Conservation (phyloP, 2,888 invertebrate genomes). For the Rambutsinella grinnellia region DNA sequence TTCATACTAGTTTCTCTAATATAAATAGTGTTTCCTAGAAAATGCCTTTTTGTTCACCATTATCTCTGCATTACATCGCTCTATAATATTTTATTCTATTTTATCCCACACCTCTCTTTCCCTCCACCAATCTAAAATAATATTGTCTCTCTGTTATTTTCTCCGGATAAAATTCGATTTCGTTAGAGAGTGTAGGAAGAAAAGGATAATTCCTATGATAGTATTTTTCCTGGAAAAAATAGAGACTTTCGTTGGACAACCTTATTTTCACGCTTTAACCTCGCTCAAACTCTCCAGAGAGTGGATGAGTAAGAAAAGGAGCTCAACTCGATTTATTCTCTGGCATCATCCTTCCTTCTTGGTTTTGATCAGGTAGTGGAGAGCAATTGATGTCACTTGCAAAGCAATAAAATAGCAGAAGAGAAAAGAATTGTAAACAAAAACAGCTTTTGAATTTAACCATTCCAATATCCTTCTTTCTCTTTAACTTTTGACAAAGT, state of each 20-base stretch:
- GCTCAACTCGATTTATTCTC: constrained; percentile 65
- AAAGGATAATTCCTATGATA: constrained; percentile 56
- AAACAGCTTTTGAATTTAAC: no score
- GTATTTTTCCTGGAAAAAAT: constrained; percentile 41
- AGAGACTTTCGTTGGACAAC: constrained; percentile 61
- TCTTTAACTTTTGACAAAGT: no score
- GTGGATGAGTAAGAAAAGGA: constrained; percentile 44
- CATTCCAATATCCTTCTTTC: no score
- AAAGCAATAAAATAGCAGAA: no score
- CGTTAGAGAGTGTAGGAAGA: constrained; percentile 19
- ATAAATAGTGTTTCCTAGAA: constrained; percentile 8
- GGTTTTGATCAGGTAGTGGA: no score
- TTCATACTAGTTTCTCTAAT: neutral
- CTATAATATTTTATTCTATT: constrained; percentile 8
- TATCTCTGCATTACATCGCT: constrained; percentile 31
- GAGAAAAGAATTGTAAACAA: no score
- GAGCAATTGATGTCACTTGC: no score
- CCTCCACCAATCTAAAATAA: constrained; percentile 36
- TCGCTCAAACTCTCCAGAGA: constrained; percentile 52
- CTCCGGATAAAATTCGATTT: constrained; percentile 60
- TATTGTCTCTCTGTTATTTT: constrained; percentile 21
- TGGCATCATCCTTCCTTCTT: constrained; percentile 42
- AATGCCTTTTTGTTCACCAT: constrained; percentile 17
- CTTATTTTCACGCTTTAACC: constrained; percentile 66
- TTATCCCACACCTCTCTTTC: no score